A percentile compares a stretch with the other conserved stretches of the same genome.
These are phyloP conservation scores for Tetropium fuscum DNA, from an alignment of 2,888 invertebrate genomes.

Conservation along the genomic window DNA sequence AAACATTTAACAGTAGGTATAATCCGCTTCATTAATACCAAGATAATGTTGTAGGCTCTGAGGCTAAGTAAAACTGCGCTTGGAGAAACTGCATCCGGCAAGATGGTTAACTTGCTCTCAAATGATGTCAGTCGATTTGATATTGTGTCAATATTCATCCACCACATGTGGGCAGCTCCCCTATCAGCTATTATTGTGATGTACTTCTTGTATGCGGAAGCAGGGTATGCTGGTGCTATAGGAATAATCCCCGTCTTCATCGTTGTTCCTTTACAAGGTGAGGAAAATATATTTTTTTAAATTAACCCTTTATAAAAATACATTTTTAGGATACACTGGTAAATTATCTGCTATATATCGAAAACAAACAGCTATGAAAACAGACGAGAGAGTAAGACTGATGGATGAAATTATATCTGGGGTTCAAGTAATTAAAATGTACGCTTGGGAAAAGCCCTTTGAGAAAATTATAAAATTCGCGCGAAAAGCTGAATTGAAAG, in stretches of 20 bases:
- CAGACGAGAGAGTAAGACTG: constrained; percentile 89
- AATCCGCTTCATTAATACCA: too few species aligned
- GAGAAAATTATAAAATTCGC: constrained; percentile 72
- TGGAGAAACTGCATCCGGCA: constrained; percentile 84
- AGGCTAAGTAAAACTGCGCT: constrained; percentile 78
- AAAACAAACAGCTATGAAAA: constrained; percentile 83
- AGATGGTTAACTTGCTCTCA: constrained; percentile 92
- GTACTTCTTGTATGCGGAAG: constrained; percentile 81
- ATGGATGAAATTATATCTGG: constrained; percentile 71
- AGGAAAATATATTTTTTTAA: constrained; percentile 35
- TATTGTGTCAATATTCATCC: constrained; percentile 83
- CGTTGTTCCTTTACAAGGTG: constrained; percentile 87
- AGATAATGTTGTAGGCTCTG: constrained; percentile 74
- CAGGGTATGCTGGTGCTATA: constrained; percentile 79
- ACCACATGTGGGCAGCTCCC: constrained; percentile 91
- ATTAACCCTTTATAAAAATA: not conserved
- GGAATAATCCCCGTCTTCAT: constrained; percentile 84
- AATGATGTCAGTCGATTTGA: constrained; percentile 96
- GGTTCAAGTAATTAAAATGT: constrained; percentile 88
- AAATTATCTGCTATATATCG: constrained; percentile 76
- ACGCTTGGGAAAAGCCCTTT: constrained; percentile 81
- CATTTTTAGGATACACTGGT: constrained; percentile 71
- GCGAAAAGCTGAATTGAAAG: constrained; percentile 69
- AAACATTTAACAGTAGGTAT: too few species aligned
- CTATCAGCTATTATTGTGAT: constrained; percentile 75